phyloP scores from a whole-genome alignment of 2,888 invertebrate species.

The Agrotis ipsilon region DNA sequence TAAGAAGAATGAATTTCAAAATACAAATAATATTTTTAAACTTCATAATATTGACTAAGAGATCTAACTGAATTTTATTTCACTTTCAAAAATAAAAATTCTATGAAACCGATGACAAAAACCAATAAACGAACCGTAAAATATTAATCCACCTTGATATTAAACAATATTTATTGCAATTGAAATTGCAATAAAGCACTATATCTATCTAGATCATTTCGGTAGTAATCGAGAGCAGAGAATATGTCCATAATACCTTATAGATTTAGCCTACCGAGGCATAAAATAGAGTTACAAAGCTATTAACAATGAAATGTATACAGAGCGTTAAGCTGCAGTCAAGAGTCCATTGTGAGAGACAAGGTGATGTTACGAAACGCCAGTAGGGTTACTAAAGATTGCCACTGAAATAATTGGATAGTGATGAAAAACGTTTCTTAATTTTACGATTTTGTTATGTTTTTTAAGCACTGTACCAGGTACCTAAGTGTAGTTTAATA shows the following conservation, averaged over 20 bases:
- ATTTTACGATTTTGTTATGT: slow-evolving; percentile 50
- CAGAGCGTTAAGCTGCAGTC: slow-evolving; percentile 72
- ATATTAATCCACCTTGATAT: slow-evolving; percentile 44
- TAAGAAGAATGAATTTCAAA: not conserved
- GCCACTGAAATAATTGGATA: slow-evolving; percentile 39
- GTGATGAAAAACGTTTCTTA: slow-evolving; percentile 52
- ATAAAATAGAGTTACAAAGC: slow-evolving; percentile 69
- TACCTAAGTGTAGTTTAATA: slow-evolving; percentile 39
- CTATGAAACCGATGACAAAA: slow-evolving; percentile 13
- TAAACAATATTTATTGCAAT: slow-evolving; percentile 29
- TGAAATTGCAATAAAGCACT: slow-evolving; percentile 11
- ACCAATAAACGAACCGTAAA: slow-evolving; percentile 28
- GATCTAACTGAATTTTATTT: not conserved
- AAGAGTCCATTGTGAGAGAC: slow-evolving; percentile 75
- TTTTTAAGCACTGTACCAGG: slow-evolving; percentile 19
- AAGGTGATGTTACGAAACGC: slow-evolving; percentile 82
- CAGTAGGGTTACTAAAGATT: slow-evolving; percentile 56
- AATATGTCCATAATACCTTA: slow-evolving; percentile 44
- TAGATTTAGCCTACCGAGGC: slow-evolving; percentile 68
- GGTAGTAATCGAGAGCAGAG: slow-evolving; percentile 31
- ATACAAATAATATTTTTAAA: not conserved
- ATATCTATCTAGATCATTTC: slow-evolving; percentile 44
- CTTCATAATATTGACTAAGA: not conserved
- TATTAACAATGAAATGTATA: slow-evolving; percentile 75
- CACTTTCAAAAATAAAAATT: slow-evolving; percentile 15